phyloP scores from a whole-genome alignment of 2,888 invertebrate species.

The Zaprionus lineosus region DNA sequence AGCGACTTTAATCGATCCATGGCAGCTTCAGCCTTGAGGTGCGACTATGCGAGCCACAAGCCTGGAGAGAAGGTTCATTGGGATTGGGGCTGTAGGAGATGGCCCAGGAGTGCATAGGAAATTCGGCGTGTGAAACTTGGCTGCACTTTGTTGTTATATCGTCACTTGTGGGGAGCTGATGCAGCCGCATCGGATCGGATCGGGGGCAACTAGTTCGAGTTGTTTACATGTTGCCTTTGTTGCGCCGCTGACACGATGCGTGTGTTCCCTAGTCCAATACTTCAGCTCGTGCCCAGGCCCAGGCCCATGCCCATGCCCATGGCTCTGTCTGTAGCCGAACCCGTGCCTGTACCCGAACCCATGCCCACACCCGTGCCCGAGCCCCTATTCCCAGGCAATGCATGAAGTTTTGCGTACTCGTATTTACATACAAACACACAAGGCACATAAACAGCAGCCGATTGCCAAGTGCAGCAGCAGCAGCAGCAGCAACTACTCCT shows the following conservation, averaged over 20 bases:
- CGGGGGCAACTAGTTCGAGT: slow-evolving; percentile 62
- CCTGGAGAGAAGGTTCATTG: no score
- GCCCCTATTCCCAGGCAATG: slow-evolving; percentile 45
- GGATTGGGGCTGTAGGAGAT: no score
- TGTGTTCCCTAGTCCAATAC: slow-evolving; percentile 54
- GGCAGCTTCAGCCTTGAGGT: no score
- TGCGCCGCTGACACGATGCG: slow-evolving; percentile 72
- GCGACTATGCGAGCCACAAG: no score
- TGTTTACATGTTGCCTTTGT: slow-evolving; percentile 78
- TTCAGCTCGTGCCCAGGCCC: background rate
- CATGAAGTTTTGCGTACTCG: slow-evolving; percentile 76
- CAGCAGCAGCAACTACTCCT: slow-evolving; percentile 21
- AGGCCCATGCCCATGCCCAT: no score
- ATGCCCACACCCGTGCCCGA: background rate
- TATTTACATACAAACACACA: slow-evolving; percentile 73
- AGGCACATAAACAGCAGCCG: slow-evolving; percentile 50
- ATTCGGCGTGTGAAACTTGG: slow-evolving; percentile 54
- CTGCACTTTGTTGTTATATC: slow-evolving; percentile 54
- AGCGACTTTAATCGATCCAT: no score
- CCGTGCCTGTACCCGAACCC: no score
- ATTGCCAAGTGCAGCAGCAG: slow-evolving; percentile 62
- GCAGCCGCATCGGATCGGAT: slow-evolving; percentile 17
- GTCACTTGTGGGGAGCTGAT: slow-evolving; percentile 60
- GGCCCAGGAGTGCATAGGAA: slow-evolving; percentile 51
- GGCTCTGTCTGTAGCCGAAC: background rate